phyloP scores from a whole-genome alignment of 2,797 vertebrate species.

The Jordanella pulchra region DNA sequence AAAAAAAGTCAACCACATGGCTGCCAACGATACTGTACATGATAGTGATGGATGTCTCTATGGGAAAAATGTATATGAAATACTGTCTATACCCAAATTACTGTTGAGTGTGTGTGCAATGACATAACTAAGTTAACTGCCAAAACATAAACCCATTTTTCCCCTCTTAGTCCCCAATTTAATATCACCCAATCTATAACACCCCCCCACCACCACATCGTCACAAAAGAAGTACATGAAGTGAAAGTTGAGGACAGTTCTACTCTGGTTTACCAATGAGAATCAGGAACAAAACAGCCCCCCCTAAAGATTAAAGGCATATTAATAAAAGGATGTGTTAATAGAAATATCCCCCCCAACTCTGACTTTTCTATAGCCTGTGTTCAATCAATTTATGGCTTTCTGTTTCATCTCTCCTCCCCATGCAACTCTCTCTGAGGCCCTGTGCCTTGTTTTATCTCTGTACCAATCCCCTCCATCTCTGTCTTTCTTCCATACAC shows the following conservation, averaged over 20 bases:
- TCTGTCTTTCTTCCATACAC: constrained; percentile 39
- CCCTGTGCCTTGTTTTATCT: constrained; percentile 51
- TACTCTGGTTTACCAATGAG: constrained; percentile 51
- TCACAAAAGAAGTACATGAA: constrained; percentile 36
- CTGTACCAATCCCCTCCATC: constrained; percentile 37
- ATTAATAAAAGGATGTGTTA: constrained; percentile 49
- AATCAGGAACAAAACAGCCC: constrained; percentile 16
- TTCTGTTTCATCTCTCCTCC: constrained; percentile 35
- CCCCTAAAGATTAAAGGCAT: constrained; percentile 42
- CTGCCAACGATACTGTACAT: constrained; percentile 34
- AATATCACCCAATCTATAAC: constrained; percentile 36
- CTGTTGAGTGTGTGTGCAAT: constrained; percentile 25
- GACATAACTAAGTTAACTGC: constrained; percentile 61
- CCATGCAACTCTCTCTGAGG: constrained; percentile 40
- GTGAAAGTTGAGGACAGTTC: constrained; percentile 25
- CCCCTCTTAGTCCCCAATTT: constrained; percentile 18
- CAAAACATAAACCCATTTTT: constrained; percentile 65
- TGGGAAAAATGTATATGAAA: not conserved
- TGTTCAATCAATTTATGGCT: constrained; percentile 35
- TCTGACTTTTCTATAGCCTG: constrained; percentile 11
- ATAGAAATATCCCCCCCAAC: constrained; percentile 43
- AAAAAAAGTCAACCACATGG: constrained; percentile 46
- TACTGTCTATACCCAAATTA: constrained; percentile 12
- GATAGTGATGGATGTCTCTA: not conserved
- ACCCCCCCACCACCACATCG: constrained; percentile 20